A percentile compares a stretch with the other conserved stretches of the same genome.
Evolutionary conservation across 2,113 vertebrate genomes (phyloP).

Genomic region (Cardinalis cardinalis): DNA sequence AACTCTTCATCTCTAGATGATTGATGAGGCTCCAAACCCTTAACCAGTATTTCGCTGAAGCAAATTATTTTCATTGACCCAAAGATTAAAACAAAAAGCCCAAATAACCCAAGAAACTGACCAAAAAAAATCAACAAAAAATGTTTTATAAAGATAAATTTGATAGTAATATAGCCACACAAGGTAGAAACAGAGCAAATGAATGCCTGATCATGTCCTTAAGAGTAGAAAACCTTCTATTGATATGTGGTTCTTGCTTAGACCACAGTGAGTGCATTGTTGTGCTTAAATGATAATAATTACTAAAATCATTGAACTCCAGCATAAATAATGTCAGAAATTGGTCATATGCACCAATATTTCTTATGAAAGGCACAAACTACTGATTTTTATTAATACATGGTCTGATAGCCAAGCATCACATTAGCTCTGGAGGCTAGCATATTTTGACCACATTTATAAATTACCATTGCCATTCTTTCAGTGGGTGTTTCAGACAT

Average conservation of each 20-base stretch:
- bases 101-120: too few species aligned
- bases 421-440: not conserved
- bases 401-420: not conserved
- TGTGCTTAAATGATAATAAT: not conserved
- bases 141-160: not conserved
- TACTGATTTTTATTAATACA: not conserved
- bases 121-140: not conserved
- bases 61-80: not conserved
- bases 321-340: not conserved
- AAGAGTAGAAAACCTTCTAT: not conserved
- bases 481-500: not conserved
- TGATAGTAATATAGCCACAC: not conserved
- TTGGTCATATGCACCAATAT: not conserved
- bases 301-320: not conserved
- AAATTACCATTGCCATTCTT: not conserved
- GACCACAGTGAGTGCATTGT: not conserved
- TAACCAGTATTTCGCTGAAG: not conserved
- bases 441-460: not conserved
- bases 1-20: not conserved
- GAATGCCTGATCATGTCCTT: not conserved
- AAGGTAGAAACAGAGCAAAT: not conserved
- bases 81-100: not conserved
- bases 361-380: not conserved
- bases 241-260: not conserved
- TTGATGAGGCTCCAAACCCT: not conserved